A percentile compares a stretch with the other conserved stretches of the same genome.
Conservation (phyloP, 2,888 invertebrate genomes). For the Scaptomyza caliginosa region DNA sequence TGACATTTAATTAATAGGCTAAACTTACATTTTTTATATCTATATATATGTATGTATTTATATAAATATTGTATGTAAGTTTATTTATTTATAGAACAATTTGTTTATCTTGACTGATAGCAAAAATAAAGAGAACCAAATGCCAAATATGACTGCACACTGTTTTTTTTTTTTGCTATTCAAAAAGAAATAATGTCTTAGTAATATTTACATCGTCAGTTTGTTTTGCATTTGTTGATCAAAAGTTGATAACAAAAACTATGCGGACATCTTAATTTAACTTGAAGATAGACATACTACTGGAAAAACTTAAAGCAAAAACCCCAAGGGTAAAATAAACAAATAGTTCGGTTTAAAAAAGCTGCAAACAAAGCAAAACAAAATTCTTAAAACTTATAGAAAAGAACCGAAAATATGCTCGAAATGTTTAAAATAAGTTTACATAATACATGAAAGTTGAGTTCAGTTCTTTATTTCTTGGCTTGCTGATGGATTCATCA, state of each 20-base stretch:
- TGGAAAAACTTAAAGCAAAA: neutral
- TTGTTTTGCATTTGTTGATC: conserved; percentile 25
- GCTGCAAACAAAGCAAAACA: conserved; percentile 22
- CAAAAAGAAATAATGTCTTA: conserved; percentile 31
- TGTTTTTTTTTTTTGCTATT: conserved; percentile 12
- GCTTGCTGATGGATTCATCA: conserved; percentile 25
- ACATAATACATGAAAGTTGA: conserved; percentile 5
- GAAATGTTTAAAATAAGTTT: conserved; percentile 25
- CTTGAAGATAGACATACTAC: neutral
- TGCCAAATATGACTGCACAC: conserved; percentile 13
- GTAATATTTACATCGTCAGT: conserved; percentile 27
- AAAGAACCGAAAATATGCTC: neutral
- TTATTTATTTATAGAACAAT: conserved; percentile 21
- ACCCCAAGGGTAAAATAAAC: conserved; percentile 24
- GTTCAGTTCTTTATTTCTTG: neutral
- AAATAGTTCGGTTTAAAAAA: conserved; percentile 22
- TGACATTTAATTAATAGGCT: conserved; percentile 34
- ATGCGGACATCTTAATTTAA: neutral
- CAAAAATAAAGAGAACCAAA: conserved; percentile 15
- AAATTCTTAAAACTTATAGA: conserved; percentile 7
- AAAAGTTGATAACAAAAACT: conserved; percentile 22
- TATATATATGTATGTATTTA: conserved; percentile 7
- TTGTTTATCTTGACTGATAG: conserved; percentile 65
- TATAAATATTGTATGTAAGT: neutral
- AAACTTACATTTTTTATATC: conserved; percentile 12